Percentiles rank a stretch among this genome's conserved stretches.
Conservation (phyloP, 2,113 vertebrate species). For the Phalacrocorax carbo region DNA sequence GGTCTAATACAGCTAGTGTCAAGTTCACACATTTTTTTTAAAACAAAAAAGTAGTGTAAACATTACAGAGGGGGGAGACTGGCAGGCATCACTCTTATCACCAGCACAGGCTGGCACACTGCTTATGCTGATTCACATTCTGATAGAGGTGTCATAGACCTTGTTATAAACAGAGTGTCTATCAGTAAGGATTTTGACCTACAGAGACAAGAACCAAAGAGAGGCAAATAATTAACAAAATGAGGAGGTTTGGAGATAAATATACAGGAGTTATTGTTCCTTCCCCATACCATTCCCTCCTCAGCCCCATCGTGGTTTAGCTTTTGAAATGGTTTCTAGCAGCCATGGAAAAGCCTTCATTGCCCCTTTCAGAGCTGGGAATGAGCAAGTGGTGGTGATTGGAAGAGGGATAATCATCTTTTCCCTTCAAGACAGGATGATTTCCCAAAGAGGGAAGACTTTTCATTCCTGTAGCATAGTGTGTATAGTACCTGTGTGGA, state of each 20-base stretch:
- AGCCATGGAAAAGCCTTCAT: neutral
- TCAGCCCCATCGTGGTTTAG: neutral
- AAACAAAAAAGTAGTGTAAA: neutral
- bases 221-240: neutral
- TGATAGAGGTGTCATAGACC: neutral
- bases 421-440: neutral
- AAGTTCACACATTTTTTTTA: neutral
- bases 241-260: neutral
- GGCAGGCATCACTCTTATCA: neutral
- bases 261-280: neutral
- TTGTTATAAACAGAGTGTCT: neutral
- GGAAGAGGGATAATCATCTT: neutral
- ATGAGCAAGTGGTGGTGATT: neutral
- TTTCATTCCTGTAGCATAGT: neutral
- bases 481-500: neutral
- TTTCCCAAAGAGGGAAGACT: neutral
- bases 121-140: neutral
- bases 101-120: neutral
- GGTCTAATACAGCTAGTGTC: constrained; percentile 8
- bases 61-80: neutral
- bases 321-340: neutral
- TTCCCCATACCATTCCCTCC: neutral
- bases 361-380: neutral
- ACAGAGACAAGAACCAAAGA: neutral
- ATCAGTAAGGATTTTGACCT: neutral